phyloP scores from a whole-genome alignment of 2,797 vertebrate species.

The Nannoperca obscura region DNA sequence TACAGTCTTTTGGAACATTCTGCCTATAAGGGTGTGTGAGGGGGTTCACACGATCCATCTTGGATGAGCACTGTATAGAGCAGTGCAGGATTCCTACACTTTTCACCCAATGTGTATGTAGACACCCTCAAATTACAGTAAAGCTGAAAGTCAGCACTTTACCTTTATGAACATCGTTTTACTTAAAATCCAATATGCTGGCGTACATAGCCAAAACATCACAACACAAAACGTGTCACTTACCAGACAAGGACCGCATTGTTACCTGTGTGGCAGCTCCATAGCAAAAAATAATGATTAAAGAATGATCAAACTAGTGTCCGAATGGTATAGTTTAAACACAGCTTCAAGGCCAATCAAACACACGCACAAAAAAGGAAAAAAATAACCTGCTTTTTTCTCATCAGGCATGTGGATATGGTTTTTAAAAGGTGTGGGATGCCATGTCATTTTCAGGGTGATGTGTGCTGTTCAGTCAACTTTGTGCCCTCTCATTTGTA shows the following conservation, averaged over 20 bases:
- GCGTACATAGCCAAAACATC: not conserved
- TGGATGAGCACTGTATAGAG: not conserved
- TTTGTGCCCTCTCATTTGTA: constrained; percentile 61
- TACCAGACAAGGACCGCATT: not conserved
- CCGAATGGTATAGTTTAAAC: not conserved
- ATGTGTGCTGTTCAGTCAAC: constrained; percentile 50
- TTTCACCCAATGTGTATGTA: not conserved
- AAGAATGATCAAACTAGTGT: not conserved
- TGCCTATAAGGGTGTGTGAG: not conserved
- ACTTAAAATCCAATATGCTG: not conserved
- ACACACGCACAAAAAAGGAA: not conserved
- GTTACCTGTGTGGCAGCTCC: not conserved
- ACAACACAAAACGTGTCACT: not conserved
- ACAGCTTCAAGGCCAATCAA: not conserved
- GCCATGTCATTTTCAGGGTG: constrained; percentile 48
- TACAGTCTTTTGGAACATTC: too few relatives aligned
- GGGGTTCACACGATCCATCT: not conserved
- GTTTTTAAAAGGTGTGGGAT: constrained; percentile 47
- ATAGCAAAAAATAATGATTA: not conserved
- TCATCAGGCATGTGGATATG: constrained; percentile 46
- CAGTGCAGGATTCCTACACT: not conserved
- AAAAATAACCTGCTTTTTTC: not conserved
- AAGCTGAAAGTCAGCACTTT: not conserved
- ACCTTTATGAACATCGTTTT: not conserved
- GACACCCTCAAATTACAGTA: not conserved